Evolutionary conservation across 2,113 vertebrate species (phyloP).

Genomic region (Holacanthus passer): DNA sequence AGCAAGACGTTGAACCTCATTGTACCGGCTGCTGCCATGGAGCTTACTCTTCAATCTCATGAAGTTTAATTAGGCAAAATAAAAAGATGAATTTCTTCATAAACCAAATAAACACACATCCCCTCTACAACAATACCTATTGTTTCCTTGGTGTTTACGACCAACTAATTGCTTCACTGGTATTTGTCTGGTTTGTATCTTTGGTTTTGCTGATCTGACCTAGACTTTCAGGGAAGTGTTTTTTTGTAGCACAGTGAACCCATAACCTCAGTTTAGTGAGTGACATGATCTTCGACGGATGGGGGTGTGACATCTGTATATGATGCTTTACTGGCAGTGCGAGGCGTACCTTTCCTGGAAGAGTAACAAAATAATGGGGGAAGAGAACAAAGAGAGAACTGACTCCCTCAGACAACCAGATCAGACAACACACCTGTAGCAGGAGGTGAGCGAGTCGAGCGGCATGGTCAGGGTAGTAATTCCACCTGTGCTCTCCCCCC

Average conservation of each 20-base stretch:
- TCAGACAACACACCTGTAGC: slow-evolving; percentile 78
- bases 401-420: slow-evolving; percentile 61
- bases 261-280: slow-evolving; percentile 48
- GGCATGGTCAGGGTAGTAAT: slow-evolving; percentile 59
- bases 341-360: slow-evolving; percentile 78
- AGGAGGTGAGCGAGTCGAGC: slow-evolving; percentile 63
- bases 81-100: neutral
- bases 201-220: slow-evolving; percentile 19
- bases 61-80: neutral
- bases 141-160: slow-evolving; percentile 10
- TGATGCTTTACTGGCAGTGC: slow-evolving; percentile 74
- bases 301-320: slow-evolving; percentile 67
- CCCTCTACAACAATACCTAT: neutral
- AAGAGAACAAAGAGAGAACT: slow-evolving; percentile 76
- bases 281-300: slow-evolving; percentile 37
- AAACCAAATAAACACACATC: neutral
- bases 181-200: slow-evolving; percentile 17
- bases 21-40: neutral
- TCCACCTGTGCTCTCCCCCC: slow-evolving; percentile 42
- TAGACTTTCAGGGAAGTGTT: slow-evolving; percentile 35
- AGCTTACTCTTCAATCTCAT: neutral
- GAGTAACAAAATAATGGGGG: slow-evolving; percentile 72
- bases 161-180: neutral
- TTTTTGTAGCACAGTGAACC: slow-evolving; percentile 30
- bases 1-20: neutral